Evolutionary conservation across 1,140 invertebrate genomes (phyloP), one percentile per base, ranked within the genome.

Genomic region (Alviniconcha marisindica): DNA sequence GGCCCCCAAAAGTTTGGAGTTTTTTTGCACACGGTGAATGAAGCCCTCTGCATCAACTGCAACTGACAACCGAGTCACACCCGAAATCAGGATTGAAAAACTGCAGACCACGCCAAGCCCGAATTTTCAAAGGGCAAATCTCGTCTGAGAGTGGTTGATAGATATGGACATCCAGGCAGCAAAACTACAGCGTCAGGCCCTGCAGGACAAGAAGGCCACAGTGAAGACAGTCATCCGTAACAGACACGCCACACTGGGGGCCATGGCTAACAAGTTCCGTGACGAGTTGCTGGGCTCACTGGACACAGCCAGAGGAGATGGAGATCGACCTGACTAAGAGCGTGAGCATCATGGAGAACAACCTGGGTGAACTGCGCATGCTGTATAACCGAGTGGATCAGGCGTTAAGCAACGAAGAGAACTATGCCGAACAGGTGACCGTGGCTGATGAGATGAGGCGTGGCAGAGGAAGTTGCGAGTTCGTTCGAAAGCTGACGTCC

Each of bases 41-140:
- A 18, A 24, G 12, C 44, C 28, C 3, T 76, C 40, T 76, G 73
- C 44, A 4, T 76, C 21, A 76, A 76, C n/a, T 76, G 73, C 73
- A 31, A 10, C 42, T 76, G 42, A 76, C 42, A 7, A 40, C 48
- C 28, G 31, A 76, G 12, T n/a, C 14, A 18, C 73, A 76, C 42
- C 14, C 15, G n/a, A 10, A 51, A 40, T 3, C n/a, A 28, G 10
- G 44, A 76, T 36, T 24, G 4, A 12, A 21, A 1, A 12, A n/a
- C 28, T 12, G 28, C n/a, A 4, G 24, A 18, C n/a, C 42, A 15
- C 1, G n/a, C n/a, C 15, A 76, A 76, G 73, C 14, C 15, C n/a
- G 24, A 76, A 24, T 42, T 76, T 40, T 4, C 10, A 24, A 5
- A 15, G 44, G 44, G 21, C 40, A 2, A 33, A 15, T 2, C 33